These are phyloP conservation scores for Pseudotriccus pelzelni DNA, from an alignment of 2,797 vertebrate genomes.

Conservation along the genomic window DNA sequence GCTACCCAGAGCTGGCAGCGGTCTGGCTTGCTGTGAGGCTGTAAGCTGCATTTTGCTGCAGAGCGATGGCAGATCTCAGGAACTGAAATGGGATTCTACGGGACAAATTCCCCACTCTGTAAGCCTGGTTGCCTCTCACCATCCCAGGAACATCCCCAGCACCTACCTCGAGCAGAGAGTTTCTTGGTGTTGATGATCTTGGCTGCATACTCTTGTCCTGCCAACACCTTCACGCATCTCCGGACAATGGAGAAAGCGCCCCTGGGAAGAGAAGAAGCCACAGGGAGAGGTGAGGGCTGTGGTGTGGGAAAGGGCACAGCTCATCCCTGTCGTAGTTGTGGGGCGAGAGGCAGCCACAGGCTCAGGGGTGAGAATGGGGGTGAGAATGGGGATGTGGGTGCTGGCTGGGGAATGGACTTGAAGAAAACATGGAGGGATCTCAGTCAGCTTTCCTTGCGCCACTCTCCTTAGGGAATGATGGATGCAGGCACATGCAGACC, in stretches of 20 bases:
- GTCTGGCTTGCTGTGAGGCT: background rate
- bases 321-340: background rate
- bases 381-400: rapidly evolving
- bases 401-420: background rate
- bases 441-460: background rate
- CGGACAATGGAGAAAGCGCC: slow-evolving; percentile 98
- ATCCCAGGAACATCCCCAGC: background rate
- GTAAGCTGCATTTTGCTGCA: background rate
- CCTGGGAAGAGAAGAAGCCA: slow-evolving; percentile 73
- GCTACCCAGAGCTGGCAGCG: background rate
- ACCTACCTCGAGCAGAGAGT: slow-evolving; percentile 92
- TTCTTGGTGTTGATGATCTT: slow-evolving; percentile 99
- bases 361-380: background rate
- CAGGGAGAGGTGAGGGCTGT: background rate
- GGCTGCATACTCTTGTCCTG: slow-evolving; percentile 94
- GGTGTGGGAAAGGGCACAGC: rapidly evolving
- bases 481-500: background rate
- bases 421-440: background rate
- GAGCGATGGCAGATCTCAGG: background rate
- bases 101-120: rapidly evolving
- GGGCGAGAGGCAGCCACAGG: background rate
- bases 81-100: background rate
- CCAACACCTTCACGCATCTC: slow-evolving; percentile 93
- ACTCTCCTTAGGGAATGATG: background rate
- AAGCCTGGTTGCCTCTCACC: background rate